Base-by-base conservation (phyloP, 2,113 vertebrate genomes). In the Salvelinus fontinalis region DNA sequence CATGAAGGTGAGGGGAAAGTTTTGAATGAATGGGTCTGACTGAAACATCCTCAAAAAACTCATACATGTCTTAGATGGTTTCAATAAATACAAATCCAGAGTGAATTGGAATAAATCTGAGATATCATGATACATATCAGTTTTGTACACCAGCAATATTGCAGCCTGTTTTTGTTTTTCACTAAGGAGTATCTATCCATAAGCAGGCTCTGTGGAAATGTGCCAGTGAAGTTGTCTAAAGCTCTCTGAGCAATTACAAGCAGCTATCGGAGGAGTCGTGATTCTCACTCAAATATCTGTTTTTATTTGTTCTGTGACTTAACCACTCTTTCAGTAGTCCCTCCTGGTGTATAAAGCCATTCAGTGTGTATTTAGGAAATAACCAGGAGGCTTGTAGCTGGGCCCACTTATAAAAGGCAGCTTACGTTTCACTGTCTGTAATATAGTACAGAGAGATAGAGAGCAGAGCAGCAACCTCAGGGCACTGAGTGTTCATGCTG, bases 341-440 rank as follows among this genome's bases (percentile, higher is more conserved):
- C 81, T 77, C 77, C 78, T 84, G 75, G 83, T 81, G 85, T 83
- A 70, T 79, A 75, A 87, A 71, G 79, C 79, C 12, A 74, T 24
- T 71, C 83, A 60, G 29, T 22, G 66, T 60, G 80, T 76, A 75
- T 80, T 48, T 78, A 75, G 83, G 76, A 84, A 84, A 83, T 74
- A 87, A 88, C 74, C 82, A 79, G 67, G 65, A 87, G 85, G 72
- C 77, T 87, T 79, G 84, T 75, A 78, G 88, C 90, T 85, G 86
- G 88, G 75, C 81, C 79, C 76, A 69, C 81, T 90, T 86, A 89
- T 90, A 86, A 88, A 91, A 88, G 87, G 89, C 84, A 88, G 85
- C 84, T 90, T 87, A 86, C 88, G 86, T 89, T 90, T 91, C 83
- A 89, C 85, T 85, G 88, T 84, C 78, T 76, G 84, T 85, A 75